Base-by-base conservation (phyloP, 2,797 vertebrate species). In the Cyclura pinguis region DNA sequence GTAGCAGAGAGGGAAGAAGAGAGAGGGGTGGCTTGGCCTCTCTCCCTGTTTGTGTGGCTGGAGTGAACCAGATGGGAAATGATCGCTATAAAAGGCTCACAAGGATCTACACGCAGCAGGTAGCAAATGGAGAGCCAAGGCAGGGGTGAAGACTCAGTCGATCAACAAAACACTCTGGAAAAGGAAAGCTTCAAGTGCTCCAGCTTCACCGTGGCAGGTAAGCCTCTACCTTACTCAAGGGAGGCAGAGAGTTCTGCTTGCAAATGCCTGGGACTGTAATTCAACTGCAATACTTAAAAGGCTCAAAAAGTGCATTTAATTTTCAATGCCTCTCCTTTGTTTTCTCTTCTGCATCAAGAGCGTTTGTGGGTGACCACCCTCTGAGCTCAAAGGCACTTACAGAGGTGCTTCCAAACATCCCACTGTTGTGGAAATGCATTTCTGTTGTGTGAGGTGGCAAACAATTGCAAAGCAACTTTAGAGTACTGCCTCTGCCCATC, bases 51-150 rank as follows among this genome's bases (percentile, higher is more conserved):
- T 73, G 35, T 55, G 82, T 52, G 32, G 78, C 82, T 80, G 64
- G 90, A 84, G 52, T 72, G 83, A 84, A 85, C 62, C 38, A 91
- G 86, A 62, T 38, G 76, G 82, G 55, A 91, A 84, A 64, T 78
- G 13, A 74, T 87, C 50, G 14, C 80, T 73, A 92, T 92, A 92
- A 92, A 92, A 92, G 81, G 85, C 62, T 73, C 67, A 52, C 16
- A 29, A 6, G 62, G 81, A 83, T 82, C 91, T 62, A 12, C 72
- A 91, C 77, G 57, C 22, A 32, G 80, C 57, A 90, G 81, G 72
- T 88, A 89, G 64, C 52, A 62, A 72, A n/a, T 32, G 80, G 50
- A 77, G 62, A 74, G 86, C 47, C 20, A 57, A 57, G 81, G 59
- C 82, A 89, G 83, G 83, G 77, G n/a, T 20, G 52, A 73, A 67